A percentile compares a stretch with the other conserved stretches of the same genome.
phyloP scores from a whole-genome alignment of 2,888 invertebrate genomes.

The Trimorus sp. region DNA sequence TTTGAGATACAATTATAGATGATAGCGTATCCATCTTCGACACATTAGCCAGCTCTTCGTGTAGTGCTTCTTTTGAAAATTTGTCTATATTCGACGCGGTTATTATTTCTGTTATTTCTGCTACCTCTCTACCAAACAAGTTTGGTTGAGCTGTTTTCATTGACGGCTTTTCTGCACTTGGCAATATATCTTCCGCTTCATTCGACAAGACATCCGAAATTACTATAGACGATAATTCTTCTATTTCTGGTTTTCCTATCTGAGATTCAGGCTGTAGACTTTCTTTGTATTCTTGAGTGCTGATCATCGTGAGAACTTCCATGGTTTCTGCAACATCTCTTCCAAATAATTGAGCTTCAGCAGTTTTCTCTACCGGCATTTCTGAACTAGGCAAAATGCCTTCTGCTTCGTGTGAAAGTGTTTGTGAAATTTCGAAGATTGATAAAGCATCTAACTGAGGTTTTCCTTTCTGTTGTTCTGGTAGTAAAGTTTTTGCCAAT shows the following conservation, averaged over 20 bases:
- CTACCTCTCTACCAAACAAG: slow-evolving; percentile 75
- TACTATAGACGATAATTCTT: slow-evolving; percentile 63
- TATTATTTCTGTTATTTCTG: slow-evolving; percentile 70
- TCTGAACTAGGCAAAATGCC: slow-evolving; percentile 58
- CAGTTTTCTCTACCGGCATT: slow-evolving; percentile 58
- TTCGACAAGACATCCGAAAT: slow-evolving; percentile 65
- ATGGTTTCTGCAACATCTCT: slow-evolving; percentile 76
- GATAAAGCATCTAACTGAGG: slow-evolving; percentile 73
- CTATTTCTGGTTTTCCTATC: slow-evolving; percentile 61
- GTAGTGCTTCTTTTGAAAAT: slow-evolving; percentile 48
- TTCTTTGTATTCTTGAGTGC: slow-evolving; percentile 68
- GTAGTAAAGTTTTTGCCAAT: slow-evolving; percentile 58
- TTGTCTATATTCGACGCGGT: slow-evolving; percentile 37
- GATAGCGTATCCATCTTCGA: slow-evolving; percentile 71
- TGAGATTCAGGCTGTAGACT: slow-evolving; percentile 51
- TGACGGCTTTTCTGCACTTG: slow-evolving; percentile 67
- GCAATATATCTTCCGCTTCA: slow-evolving; percentile 68
- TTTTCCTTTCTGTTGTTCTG: slow-evolving; percentile 73
- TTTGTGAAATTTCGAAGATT: slow-evolving; percentile 71
- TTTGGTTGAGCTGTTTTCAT: slow-evolving; percentile 76
- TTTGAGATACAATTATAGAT: slow-evolving; percentile 67
- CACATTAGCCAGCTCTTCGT: slow-evolving; percentile 66
- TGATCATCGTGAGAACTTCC: slow-evolving; percentile 74
- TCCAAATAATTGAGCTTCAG: slow-evolving; percentile 72
- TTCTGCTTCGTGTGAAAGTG: slow-evolving; percentile 71